Evolutionary conservation across 2,797 vertebrate species (phyloP).

Genomic region (Alcedo atthis): DNA sequence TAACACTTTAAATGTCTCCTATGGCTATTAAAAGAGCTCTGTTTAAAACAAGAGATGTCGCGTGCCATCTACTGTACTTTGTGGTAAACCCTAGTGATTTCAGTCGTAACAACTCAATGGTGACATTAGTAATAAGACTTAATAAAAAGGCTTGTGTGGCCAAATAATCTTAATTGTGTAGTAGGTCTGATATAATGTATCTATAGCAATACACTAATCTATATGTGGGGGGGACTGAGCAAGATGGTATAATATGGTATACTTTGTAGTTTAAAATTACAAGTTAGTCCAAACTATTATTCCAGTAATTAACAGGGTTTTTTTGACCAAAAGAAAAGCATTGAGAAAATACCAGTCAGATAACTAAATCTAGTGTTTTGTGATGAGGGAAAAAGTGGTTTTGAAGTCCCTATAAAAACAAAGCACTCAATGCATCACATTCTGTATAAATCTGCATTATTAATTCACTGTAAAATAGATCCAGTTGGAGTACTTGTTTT

Average conservation of each 20-base stretch:
- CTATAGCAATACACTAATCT: slow-evolving; percentile 1
- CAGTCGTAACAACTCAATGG: background rate
- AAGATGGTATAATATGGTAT: background rate
- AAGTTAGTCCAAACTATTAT: slow-evolving; percentile 30
- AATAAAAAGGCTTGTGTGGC: slow-evolving; percentile 44
- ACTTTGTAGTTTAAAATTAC: slow-evolving; percentile 42
- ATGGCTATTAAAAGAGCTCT: background rate
- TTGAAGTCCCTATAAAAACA: slow-evolving; percentile 60
- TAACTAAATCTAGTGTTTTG: slow-evolving; percentile 45
- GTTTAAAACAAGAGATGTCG: background rate
- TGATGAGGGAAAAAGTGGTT: slow-evolving; percentile 28
- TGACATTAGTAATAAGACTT: background rate
- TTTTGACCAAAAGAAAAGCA: slow-evolving; percentile 7
- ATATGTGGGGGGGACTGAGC: background rate
- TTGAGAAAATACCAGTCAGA: slow-evolving; percentile 21
- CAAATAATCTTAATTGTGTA: slow-evolving; percentile 49
- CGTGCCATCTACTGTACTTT: slow-evolving; percentile 59
- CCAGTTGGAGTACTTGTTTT: slow-evolving; percentile 80
- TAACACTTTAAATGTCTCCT: slow-evolving; percentile 4
- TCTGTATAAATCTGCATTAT: slow-evolving; percentile 81
- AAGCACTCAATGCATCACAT: slow-evolving; percentile 49
- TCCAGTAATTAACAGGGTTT: slow-evolving; percentile 12
- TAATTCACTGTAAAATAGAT: slow-evolving; percentile 80
- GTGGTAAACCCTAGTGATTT: background rate
- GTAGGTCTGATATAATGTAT: slow-evolving; percentile 14